Evolutionary conservation across 2,113 vertebrate species (phyloP), one percentile per base, ranked within the genome.

Genomic region (Rafetus swinhoei): DNA sequence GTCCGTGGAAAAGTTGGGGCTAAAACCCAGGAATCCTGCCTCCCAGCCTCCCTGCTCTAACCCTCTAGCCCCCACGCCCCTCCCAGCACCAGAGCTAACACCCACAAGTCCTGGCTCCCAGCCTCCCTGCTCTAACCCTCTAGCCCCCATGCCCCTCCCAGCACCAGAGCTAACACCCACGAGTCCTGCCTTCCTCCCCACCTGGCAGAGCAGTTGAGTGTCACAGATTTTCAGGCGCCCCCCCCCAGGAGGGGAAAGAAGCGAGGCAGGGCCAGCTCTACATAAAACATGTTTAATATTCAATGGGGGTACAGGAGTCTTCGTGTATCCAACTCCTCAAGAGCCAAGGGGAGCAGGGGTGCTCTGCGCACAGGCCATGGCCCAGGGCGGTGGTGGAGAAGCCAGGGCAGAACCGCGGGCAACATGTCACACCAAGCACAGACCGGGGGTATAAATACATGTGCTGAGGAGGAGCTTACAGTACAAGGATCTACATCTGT

Each of bases 271-370:
- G 95, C 94, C 98, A 93, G 92, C 50, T 56, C 96, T 98, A 97
- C 97, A 97, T 98, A 97, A 98, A 98, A 98, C 98, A 97, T 95
- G 96, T 98, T 98, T 96, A 95, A 96, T 96, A 96, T 92, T 92
- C 95, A 95, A 93, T 87, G 85, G 81, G 52, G 65, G 82, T 85
- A 90, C 90, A 91, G 90, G 29, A 53, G 65, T 72, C 65, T 18
- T 21, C 79, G 29, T 59, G 82, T 2, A 9, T 86, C 87, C 89
- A 90, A 89, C 93, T 86, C 86, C 89, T 87, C 93, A 81, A 79
- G 27, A 86, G 92, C 88, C 52, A 59, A 72, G 60, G n/a, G 11
- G 1, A 27, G 57, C 59, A 19, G 1, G 54, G 79, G 76, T 4
- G 11, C 79, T 39, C 82, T 81, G 94, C 84, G 92, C 92, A 87